Percentiles rank a stretch among this genome's conserved stretches.
Evolutionary conservation across 2,888 invertebrate species (phyloP).

Genomic region (Dicranocentrus wangi): DNA sequence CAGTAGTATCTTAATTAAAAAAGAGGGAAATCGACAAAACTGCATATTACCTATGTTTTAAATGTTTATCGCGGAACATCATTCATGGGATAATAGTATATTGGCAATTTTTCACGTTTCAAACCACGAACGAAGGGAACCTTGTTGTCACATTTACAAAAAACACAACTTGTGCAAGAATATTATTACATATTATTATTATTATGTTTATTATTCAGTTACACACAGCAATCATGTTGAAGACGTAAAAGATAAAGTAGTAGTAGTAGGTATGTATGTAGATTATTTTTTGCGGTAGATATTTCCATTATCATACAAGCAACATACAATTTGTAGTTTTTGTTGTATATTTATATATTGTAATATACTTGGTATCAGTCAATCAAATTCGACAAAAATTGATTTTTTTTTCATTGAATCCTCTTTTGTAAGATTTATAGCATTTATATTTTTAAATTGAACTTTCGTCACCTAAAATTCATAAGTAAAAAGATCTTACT

Average conservation of each 20-base stretch:
- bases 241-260: not conserved
- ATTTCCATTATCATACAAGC: slow-evolving; percentile 9
- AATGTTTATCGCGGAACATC: too few relatives aligned
- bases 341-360: slow-evolving; percentile 22
- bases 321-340: slow-evolving; percentile 16
- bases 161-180: slow-evolving; percentile 22
- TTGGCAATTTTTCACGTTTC: too few relatives aligned
- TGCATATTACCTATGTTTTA: too few relatives aligned
- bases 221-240: not conserved
- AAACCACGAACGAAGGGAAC: too few relatives aligned
- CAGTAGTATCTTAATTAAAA: too few relatives aligned
- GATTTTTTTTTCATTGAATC: slow-evolving; percentile 8
- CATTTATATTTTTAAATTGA: slow-evolving; percentile 27
- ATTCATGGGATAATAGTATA: too few relatives aligned
- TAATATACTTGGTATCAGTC: slow-evolving; percentile 49
- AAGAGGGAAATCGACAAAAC: too few relatives aligned
- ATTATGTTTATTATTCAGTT: not conserved
- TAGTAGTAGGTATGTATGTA: not conserved
- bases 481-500: slow-evolving; percentile 56
- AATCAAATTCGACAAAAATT: slow-evolving; percentile 51
- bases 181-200: not conserved
- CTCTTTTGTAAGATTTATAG: too few relatives aligned
- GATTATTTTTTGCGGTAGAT: not conserved
- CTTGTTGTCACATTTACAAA: not conserved
- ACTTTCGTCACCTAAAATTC: slow-evolving; percentile 39